phyloP scores from a whole-genome alignment of 2,797 vertebrate genomes.

The Mareca strepera region DNA sequence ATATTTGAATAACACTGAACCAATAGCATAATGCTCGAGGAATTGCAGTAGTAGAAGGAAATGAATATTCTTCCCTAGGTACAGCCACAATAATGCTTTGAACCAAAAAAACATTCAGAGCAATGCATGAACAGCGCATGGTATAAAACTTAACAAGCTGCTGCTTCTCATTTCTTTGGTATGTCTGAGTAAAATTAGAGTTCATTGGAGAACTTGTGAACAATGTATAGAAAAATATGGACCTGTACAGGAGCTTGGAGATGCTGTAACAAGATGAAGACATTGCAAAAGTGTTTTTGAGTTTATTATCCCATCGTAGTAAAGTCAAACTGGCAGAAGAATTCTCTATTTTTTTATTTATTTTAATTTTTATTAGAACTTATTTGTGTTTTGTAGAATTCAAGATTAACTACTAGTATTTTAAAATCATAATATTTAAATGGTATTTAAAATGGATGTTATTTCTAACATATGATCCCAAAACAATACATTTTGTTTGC shows the following conservation, averaged over 20 bases:
- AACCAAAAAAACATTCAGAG: not conserved
- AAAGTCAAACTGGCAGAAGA: not conserved
- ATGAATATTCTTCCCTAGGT: not conserved
- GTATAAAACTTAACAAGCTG: not conserved
- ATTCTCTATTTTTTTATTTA: not conserved
- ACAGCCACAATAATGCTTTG: not conserved
- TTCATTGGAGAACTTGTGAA: conserved; percentile 67
- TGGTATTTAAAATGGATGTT: not conserved
- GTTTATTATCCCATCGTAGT: not conserved
- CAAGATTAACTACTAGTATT: not conserved
- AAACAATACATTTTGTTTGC: not conserved
- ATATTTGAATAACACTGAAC: not conserved
- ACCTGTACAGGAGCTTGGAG: conserved; percentile 51
- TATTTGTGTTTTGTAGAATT: not conserved
- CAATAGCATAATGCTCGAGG: not conserved
- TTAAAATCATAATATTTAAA: not conserved
- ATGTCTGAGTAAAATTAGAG: conserved; percentile 74
- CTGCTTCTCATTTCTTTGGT: conserved; percentile 39
- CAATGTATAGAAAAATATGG: conserved; percentile 69
- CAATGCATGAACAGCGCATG: not conserved
- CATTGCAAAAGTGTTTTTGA: not conserved
- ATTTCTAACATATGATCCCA: not conserved
- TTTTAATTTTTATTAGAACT: not conserved
- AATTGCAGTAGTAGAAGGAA: not conserved
- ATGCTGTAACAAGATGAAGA: conserved; percentile 10